Evolutionary conservation across 2,113 vertebrate genomes (phyloP).

Genomic region (Pterocles gutturalis): DNA sequence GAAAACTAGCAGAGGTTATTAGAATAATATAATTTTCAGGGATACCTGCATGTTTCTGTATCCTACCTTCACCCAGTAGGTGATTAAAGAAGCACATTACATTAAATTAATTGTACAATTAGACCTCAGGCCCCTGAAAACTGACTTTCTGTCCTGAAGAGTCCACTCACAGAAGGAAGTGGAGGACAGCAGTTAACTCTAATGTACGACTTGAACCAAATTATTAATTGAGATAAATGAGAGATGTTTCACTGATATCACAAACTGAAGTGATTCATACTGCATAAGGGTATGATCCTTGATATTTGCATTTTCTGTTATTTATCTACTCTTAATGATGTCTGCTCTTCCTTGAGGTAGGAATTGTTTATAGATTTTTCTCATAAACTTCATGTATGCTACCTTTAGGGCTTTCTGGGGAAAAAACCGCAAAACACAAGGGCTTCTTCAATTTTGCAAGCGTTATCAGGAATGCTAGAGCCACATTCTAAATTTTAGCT

Average conservation of each 20-base stretch:
- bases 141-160: not conserved
- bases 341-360: not conserved
- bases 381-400: not conserved
- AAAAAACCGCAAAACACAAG: not conserved
- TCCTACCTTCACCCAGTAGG: not conserved
- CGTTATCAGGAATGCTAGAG: not conserved
- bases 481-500: not conserved
- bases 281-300: not conserved
- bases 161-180: not conserved
- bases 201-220: not conserved
- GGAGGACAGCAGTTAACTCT: not conserved
- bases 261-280: not conserved
- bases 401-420: not conserved
- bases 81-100: not conserved
- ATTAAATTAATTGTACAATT: not conserved
- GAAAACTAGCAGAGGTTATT: not conserved
- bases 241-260: not conserved
- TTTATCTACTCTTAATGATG: not conserved
- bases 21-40: not conserved
- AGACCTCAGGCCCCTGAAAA: not conserved
- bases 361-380: not conserved
- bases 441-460: not conserved
- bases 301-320: not conserved
- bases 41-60: not conserved
- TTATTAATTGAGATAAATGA: not conserved